A percentile compares a stretch with the other conserved stretches of the same genome.
These are phyloP conservation scores for Furcifer pardalis DNA, from an alignment of 2,797 vertebrate species.

Conservation along the genomic window DNA sequence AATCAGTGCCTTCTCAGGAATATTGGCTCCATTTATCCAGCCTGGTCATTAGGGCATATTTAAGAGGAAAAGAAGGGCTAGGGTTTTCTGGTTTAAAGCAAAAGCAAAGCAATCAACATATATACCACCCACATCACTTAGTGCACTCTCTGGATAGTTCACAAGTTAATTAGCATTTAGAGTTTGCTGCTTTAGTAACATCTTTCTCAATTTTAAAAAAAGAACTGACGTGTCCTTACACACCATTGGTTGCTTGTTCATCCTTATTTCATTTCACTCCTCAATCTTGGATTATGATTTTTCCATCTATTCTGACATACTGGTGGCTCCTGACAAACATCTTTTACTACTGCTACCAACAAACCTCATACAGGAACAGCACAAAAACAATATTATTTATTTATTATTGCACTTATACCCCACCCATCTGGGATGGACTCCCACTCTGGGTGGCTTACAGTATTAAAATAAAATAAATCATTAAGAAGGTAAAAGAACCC, in stretches of 20 bases:
- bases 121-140: too few relatives aligned
- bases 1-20: not conserved
- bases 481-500: too few relatives aligned
- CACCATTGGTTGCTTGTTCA: not conserved
- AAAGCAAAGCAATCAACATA: too few relatives aligned
- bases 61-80: not conserved
- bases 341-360: not conserved
- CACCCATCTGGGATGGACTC: too few relatives aligned
- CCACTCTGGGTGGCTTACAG: too few relatives aligned
- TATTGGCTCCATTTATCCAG: not conserved
- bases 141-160: too few relatives aligned
- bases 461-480: too few relatives aligned
- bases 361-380: not conserved
- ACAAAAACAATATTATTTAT: too few relatives aligned
- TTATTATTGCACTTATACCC: too few relatives aligned
- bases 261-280: not conserved
- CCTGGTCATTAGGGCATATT: not conserved
- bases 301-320: not conserved
- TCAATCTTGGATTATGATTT: not conserved
- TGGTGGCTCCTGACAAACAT: not conserved
- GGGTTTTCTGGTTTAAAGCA: not conserved
- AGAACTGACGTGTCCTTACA: not conserved
- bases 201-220: not conserved
- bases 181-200: not conserved
- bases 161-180: too few relatives aligned